A percentile compares a stretch with the other conserved stretches of the same genome.
phyloP scores from a whole-genome alignment of 2,113 vertebrate species.

The Otolemur garnettii region DNA sequence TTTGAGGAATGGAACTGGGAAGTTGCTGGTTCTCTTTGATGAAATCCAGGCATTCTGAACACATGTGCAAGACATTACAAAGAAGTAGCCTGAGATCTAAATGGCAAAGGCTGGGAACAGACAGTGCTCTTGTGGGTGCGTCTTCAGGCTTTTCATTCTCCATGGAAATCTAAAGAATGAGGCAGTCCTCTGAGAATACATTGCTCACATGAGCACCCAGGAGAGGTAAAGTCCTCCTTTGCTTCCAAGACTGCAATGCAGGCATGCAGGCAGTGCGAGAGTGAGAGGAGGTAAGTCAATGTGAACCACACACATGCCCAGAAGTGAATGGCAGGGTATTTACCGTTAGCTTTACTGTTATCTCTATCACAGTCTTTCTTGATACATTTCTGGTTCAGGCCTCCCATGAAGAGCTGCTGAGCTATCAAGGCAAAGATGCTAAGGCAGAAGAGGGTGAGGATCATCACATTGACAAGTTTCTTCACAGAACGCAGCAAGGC shows the following conservation, averaged over 20 bases:
- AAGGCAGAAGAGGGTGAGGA: slow-evolving; percentile 81
- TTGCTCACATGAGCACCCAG: neutral
- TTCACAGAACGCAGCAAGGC: slow-evolving; percentile 81
- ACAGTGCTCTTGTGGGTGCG: too few species aligned
- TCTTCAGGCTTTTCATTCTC: slow-evolving; percentile 1
- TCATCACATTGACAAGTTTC: slow-evolving; percentile 79
- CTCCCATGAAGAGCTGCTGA: slow-evolving; percentile 82
- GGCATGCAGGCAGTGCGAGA: neutral
- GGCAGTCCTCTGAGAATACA: neutral
- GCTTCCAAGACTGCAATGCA: neutral
- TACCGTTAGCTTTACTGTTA: neutral
- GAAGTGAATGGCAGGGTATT: neutral
- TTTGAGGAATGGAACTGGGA: neutral
- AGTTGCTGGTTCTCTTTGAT: neutral
- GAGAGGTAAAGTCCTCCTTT: neutral
- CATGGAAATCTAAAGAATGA: neutral
- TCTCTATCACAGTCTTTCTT: neutral
- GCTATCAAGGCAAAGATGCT: slow-evolving; percentile 81
- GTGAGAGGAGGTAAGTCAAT: neutral
- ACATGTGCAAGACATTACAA: neutral
- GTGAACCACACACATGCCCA: neutral
- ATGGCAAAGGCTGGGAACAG: neutral
- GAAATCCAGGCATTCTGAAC: neutral
- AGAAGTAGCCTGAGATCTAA: neutral
- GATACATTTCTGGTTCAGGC: slow-evolving; percentile 71